phyloP scores from a whole-genome alignment of 2,113 vertebrate genomes.

The Engraulis encrasicolus region DNA sequence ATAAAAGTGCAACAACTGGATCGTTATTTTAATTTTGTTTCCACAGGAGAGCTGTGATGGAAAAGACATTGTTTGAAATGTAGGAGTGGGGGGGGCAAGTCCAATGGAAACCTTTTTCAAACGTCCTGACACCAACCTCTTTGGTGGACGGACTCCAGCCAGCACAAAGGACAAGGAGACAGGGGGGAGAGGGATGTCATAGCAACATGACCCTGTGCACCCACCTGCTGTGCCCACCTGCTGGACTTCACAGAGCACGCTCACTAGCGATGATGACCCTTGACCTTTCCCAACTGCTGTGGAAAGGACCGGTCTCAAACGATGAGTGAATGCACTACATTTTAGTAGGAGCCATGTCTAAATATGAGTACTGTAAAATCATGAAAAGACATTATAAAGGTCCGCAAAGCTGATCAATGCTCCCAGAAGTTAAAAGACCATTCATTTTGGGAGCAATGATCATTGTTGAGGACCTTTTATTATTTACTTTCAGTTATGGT shows the following conservation, averaged over 20 bases:
- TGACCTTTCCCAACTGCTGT: neutral
- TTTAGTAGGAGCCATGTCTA: neutral
- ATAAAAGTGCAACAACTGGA: neutral
- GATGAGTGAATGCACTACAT: neutral
- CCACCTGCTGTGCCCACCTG: neutral
- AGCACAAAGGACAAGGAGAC: neutral
- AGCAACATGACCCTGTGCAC: neutral
- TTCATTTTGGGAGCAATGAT: too few species aligned
- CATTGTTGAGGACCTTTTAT: too few species aligned
- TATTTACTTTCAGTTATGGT: too few species aligned
- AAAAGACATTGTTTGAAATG: conserved; percentile 62
- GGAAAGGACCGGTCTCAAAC: neutral
- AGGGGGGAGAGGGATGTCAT: too few species aligned
- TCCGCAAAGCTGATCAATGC: too few species aligned
- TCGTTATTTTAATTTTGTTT: conserved; percentile 15
- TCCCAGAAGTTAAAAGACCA: too few species aligned
- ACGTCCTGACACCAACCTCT: neutral
- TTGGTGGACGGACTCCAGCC: neutral
- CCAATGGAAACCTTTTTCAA: neutral
- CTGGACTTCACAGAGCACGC: neutral
- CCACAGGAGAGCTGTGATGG: conserved; percentile 75
- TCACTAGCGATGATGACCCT: too few species aligned
- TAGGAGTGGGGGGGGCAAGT: too few species aligned
- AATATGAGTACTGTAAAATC: too few species aligned
- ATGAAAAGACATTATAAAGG: too few species aligned